phyloP scores from a whole-genome alignment of 2,888 invertebrate genomes.

The Pterostichus niger region DNA sequence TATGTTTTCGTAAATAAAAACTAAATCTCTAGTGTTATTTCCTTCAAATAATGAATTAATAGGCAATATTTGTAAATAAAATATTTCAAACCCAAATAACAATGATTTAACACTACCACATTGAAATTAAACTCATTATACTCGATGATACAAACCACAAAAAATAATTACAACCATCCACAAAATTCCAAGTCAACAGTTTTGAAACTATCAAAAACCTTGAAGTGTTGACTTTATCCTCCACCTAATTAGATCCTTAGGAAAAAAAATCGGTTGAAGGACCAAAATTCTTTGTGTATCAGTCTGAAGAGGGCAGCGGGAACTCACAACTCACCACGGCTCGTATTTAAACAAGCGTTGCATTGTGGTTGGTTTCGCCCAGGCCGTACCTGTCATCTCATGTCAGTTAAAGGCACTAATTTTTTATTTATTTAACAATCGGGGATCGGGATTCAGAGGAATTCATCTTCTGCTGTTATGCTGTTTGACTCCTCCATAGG shows the following conservation, averaged over 20 bases:
- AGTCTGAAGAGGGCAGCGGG: conserved; percentile 43
- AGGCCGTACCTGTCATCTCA: conserved; percentile 55
- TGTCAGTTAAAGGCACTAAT: conserved; percentile 59
- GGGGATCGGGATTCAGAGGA: conserved; percentile 21
- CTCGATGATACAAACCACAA: conserved; percentile 32
- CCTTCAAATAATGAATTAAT: no score
- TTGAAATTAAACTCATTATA: conserved; percentile 35
- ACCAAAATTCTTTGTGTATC: conserved; percentile 66
- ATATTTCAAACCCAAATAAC: no score
- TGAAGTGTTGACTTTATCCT: conserved; percentile 64
- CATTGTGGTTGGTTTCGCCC: conserved; percentile 19
- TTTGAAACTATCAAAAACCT: conserved; percentile 62
- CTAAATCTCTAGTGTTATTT: no score
- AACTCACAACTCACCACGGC: not conserved
- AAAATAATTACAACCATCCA: conserved; percentile 40
- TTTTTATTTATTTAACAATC: conserved; percentile 64
- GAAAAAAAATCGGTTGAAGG: conserved; percentile 57
- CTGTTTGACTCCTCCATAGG: not conserved
- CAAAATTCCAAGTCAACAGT: conserved; percentile 40
- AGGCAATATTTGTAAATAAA: no score
- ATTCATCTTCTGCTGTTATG: conserved; percentile 1
- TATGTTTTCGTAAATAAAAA: no score
- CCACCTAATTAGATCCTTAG: conserved; percentile 65
- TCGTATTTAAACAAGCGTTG: conserved; percentile 32
- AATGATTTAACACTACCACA: not conserved